Conservation (phyloP, 1,140 invertebrate species). For the Drosophila lini region DNA sequence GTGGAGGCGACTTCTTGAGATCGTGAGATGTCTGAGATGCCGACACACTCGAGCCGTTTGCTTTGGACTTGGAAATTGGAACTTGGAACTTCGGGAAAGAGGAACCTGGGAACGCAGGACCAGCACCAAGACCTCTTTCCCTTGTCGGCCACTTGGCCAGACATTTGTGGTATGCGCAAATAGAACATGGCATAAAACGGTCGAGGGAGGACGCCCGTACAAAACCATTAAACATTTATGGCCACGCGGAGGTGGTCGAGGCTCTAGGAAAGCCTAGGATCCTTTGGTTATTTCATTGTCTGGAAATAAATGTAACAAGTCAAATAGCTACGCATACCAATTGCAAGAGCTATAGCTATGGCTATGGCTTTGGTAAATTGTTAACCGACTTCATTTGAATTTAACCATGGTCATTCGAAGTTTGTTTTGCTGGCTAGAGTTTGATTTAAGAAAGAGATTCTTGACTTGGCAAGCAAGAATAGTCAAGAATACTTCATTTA, state of each 20-base stretch:
- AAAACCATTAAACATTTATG: constrained; percentile 63
- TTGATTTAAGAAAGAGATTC: neutral
- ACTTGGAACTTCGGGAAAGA: neutral
- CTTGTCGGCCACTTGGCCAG: constrained; percentile 31
- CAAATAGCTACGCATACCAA: constrained; percentile 29
- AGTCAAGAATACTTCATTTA: neutral
- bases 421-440: constrained; percentile 1
- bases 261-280: neutral
- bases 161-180: constrained; percentile 67
- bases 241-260: constrained; percentile 22
- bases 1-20: constrained; percentile 12
- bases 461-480: neutral
- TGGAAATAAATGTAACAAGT: constrained; percentile 44
- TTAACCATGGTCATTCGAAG: constrained; percentile 3
- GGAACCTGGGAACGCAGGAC: neutral
- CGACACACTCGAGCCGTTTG: constrained; percentile 71
- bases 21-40: constrained; percentile 70
- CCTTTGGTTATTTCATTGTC: constrained; percentile 22
- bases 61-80: constrained; percentile 52
- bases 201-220: neutral
- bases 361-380: neutral
- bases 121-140: neutral
- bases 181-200: constrained; percentile 51
- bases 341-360: neutral
- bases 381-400: constrained; percentile 18